phyloP scores from a whole-genome alignment of 1,140 invertebrate species.

The Drosophila triauraria region DNA sequence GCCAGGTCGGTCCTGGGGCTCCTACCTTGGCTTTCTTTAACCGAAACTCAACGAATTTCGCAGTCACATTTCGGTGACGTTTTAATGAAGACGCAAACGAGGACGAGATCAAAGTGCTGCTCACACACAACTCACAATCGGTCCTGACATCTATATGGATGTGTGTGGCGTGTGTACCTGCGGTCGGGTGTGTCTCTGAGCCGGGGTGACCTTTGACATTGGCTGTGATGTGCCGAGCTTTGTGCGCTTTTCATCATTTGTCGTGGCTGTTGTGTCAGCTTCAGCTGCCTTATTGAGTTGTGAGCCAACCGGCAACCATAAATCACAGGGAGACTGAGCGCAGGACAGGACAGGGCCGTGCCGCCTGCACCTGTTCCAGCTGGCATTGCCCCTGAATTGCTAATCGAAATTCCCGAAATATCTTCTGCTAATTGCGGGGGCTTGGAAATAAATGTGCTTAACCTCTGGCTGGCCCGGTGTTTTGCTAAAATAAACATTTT shows the following conservation, averaged over 20 bases:
- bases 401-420: slow-evolving; percentile 12
- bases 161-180: slow-evolving; percentile 9
- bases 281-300: slow-evolving; percentile 71
- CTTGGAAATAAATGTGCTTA: slow-evolving; percentile 11
- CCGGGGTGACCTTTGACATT: slow-evolving; percentile 69
- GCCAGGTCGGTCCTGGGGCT: neutral
- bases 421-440: slow-evolving; percentile 3
- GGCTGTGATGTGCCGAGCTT: slow-evolving; percentile 28
- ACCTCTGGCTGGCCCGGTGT: slow-evolving; percentile 5
- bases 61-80: slow-evolving; percentile 42
- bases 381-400: slow-evolving; percentile 9
- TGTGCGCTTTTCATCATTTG: slow-evolving; percentile 63
- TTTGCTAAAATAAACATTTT: slow-evolving; percentile 47
- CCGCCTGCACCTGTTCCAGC: slow-evolving; percentile 7
- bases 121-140: slow-evolving; percentile 48
- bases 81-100: slow-evolving; percentile 56
- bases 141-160: slow-evolving; percentile 26
- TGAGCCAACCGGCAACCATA: slow-evolving; percentile 48
- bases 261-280: slow-evolving; percentile 35
- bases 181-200: slow-evolving; percentile 14
- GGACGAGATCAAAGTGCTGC: slow-evolving; percentile 42
- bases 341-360: neutral
- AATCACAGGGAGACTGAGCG: slow-evolving; percentile 54
- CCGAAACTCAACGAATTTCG: neutral
- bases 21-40: neutral